Evolutionary conservation across 2,797 vertebrate species (phyloP).

Genomic region (Alfaro cultratus): DNA sequence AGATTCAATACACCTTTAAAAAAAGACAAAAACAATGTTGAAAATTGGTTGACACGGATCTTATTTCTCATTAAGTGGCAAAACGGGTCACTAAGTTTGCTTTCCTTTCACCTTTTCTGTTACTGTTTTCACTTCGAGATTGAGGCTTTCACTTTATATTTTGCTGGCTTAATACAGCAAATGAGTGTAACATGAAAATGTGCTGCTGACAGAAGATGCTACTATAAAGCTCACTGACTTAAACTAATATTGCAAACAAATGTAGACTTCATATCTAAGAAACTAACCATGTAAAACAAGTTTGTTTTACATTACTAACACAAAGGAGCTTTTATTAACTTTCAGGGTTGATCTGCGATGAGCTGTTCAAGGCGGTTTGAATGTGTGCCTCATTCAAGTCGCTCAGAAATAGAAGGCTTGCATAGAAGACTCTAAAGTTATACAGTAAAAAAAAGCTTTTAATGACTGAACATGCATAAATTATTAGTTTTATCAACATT

Average conservation of each 20-base stretch:
- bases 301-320: neutral
- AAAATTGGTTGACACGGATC: neutral
- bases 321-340: neutral
- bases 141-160: neutral
- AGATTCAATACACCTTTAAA: neutral
- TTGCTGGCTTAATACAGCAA: neutral
- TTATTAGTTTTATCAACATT: neutral
- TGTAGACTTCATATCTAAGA: neutral
- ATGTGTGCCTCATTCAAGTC: neutral
- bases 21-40: neutral
- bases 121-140: neutral
- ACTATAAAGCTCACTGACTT: neutral
- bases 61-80: no score
- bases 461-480: neutral
- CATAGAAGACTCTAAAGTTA: neutral
- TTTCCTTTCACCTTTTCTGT: neutral
- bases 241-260: neutral
- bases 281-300: no score
- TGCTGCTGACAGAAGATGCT: neutral
- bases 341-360: neutral
- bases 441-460: neutral
- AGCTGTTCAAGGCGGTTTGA: neutral
- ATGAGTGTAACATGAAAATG: slow-evolving; percentile 3
- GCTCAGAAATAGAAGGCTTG: neutral
- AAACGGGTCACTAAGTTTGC: neutral